Base-by-base conservation (phyloP, 2,113 vertebrate species). In the Atherinomorus stipes region DNA sequence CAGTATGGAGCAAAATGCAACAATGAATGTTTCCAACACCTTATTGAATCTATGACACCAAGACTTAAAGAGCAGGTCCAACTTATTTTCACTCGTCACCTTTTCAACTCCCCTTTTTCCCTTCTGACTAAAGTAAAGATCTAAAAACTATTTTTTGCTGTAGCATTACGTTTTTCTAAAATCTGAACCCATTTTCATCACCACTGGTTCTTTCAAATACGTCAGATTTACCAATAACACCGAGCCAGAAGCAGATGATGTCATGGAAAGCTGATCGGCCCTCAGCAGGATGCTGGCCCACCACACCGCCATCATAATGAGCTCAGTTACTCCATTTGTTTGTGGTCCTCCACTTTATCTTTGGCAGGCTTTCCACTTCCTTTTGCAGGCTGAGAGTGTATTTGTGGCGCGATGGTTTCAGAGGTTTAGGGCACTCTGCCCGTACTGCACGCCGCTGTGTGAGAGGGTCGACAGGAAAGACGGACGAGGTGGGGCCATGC, bases 321-420 rank as follows among this genome's bases (percentile, higher is more conserved):
- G 84, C 88, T 77, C 68, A 64, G 54, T 69, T n/a, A 11, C 87
- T 91, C 85, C 85, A 28, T 87, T 87, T 87, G 73, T 67, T 69
- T 85, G 45, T 54, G 85, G 80, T 76, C 49, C 77, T 76, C 73
- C 81, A 74, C 85, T 88, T 84, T 57, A 74, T 80, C 74, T 73
- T 69, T 79, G 67, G 84, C 90, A 89, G 59, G 4, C 69, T 64
- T 40, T 80, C 74, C 54, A 85, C 85, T 88, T 90, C 86, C 88
- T 88, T 57, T 79, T 45, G 79, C 90, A 19, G 56, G 68, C 68
- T 8, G 21, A 53, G 59, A 76, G 84, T 76, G 85, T 94, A 92
- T 92, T 95, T 90, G 88, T 57, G 81, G 66, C 88, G 80, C 83
- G 64, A 85, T 81, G 91, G 90, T 71, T 79, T 83, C 78, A 81